Base-by-base conservation (phyloP, 35 echinoderm and acorn worm genomes). In the Ptychodera flava region DNA sequence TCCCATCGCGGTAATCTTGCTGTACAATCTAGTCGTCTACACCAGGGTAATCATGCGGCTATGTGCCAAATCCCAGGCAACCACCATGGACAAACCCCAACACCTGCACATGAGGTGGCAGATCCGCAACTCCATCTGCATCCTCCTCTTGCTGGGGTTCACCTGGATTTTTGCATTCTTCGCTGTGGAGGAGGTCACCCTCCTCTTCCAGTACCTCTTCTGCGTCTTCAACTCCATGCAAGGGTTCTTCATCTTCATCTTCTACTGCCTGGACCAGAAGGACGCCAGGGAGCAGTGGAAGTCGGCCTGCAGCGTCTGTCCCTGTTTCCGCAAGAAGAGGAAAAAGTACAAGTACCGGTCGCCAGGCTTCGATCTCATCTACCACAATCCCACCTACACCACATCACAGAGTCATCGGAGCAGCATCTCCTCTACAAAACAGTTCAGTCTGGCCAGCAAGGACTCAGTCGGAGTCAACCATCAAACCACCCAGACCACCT, bases 121-220 rank as follows among this genome's bases (percentile, higher is more conserved):
- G 16, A 14, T 88, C 0, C 86, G 85, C 28, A 94, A 94, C 52
- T 80, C 86, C 33, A 14, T 86, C 34, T 77, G 81, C n/a, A 95
- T 95, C 29, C 91, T 78, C 28, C 31, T 91, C 0, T 79, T 95
- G 0, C 52, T 95, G 16, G 93, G 93, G 0, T 36, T 95, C 0
- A 95, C 93, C 22, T 95, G 93, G 93, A 83, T 87, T 28, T 89
- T 83, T 30, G 93, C 85, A 22, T 89, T 95, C 78, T 88, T 95
- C 16, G 33, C 90, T 15, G 38, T 95, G 33, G 84, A 87, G 29
- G 34, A 86, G 28, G 35, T 76, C 15, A 79, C 76, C 38, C 88
- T 93, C 38, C 34, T 87, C 16, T 95, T 92, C 28, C 88, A 91
- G 77, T 37, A 86, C 31, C 33, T 95, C 0, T 95, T 95, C 80